A percentile compares a stretch with the other conserved stretches of the same genome.
Conservation (phyloP, 2,113 vertebrate species). For the Strix aluco region DNA sequence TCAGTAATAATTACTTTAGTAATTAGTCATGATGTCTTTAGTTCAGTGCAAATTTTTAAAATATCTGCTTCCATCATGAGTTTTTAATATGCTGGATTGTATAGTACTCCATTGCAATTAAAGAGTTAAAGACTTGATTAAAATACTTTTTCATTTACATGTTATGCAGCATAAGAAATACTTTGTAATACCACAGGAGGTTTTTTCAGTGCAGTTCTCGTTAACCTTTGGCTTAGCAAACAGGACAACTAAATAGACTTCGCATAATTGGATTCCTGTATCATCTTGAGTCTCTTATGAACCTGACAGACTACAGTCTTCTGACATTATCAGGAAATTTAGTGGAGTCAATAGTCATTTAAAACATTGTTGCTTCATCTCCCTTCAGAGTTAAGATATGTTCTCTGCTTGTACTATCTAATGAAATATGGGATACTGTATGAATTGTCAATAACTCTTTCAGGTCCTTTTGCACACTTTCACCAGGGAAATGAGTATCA, state of each 20-base stretch:
- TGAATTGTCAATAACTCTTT: constrained; percentile 68
- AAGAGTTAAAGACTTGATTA: constrained; percentile 68
- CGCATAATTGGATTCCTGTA: constrained; percentile 75
- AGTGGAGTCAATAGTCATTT: constrained; percentile 68
- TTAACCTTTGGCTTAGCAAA: constrained; percentile 84
- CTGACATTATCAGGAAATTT: constrained; percentile 62
- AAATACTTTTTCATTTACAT: constrained; percentile 66
- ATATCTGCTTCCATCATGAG: neutral
- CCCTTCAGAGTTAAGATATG: constrained; percentile 59
- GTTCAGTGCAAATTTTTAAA: neutral
- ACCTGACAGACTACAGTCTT: constrained; percentile 63
- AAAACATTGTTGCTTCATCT: constrained; percentile 71
- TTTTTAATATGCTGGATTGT: neutral
- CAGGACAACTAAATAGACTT: constrained; percentile 74
- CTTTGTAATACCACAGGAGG: constrained; percentile 68
- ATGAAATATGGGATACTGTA: constrained; percentile 69
- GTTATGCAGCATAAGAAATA: constrained; percentile 70
- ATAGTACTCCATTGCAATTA: neutral
- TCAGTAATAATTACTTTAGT: constrained; percentile 40
- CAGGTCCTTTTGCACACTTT: constrained; percentile 52
- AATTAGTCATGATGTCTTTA: neutral
- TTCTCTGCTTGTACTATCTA: constrained; percentile 57
- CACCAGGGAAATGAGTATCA: constrained; percentile 55
- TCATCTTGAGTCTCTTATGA: constrained; percentile 69
- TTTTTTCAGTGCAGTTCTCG: constrained; percentile 85